Base-by-base conservation (phyloP, 1,140 invertebrate genomes). In the Plectrocnemia conspersa region DNA sequence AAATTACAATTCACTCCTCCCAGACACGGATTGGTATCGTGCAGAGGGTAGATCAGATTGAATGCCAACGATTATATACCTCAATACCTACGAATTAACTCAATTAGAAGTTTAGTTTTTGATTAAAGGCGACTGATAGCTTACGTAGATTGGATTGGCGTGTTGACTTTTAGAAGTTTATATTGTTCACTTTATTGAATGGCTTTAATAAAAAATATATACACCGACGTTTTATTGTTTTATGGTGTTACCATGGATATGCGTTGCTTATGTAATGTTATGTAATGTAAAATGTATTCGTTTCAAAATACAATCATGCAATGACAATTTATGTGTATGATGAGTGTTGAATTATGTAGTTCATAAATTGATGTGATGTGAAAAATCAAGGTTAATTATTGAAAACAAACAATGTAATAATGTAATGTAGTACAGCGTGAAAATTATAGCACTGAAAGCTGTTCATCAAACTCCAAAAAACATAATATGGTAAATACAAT, bases 1-100 rank as follows among this genome's bases (percentile, higher is more conserved):
- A 45, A 33, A 22, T 23, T 15, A 15, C 16, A 19, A 35, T 54
- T 54, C 19, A 23, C 35, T 5, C 29, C 52, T 15, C 40, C 40
- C 2, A n/a, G 18, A 42, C n/a, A 6, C 19, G 19, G 19, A n/a
- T n/a, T n/a, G n/a, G n/a, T n/a, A n/a, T n/a, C n/a, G n/a, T n/a
- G 1, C 46, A 3, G 9, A 33, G 16, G 16, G 2, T 3, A 13
- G 32, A 33, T 2, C 2, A 13, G 11, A 3, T 33, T 33, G 32
- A 33, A n/a, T n/a, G n/a, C n/a, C n/a, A 3, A 33, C 16, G 27
- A 29, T 7, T 33, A 33, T 3, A 33, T 13, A 33, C 16, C n/a
- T 33, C 16, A 13, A 33, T 33, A 13, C 16, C 16, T 13, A 33
- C 16, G n/a, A 33, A 33, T 13, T 33, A 3, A 33, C 16, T 33